phyloP scores from a whole-genome alignment of 2,113 vertebrate species.

The Platycercus adscitus region DNA sequence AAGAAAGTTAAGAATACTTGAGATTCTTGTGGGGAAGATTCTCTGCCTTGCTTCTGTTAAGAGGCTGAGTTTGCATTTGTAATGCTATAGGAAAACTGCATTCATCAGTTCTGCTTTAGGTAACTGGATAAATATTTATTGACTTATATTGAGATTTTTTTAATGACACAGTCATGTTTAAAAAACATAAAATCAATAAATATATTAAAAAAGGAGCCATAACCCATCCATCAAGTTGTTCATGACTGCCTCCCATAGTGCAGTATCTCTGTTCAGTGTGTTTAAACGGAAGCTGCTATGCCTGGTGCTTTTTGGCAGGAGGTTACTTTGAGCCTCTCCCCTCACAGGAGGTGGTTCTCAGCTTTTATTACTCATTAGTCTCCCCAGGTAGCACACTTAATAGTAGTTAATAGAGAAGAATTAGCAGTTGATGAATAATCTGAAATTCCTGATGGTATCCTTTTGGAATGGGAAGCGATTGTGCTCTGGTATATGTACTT shows the following conservation, averaged over 20 bases:
- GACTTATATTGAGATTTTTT: background rate
- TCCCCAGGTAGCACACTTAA: background rate
- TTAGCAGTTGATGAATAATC: background rate
- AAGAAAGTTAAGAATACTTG: background rate
- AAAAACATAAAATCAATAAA: background rate
- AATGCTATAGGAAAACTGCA: background rate
- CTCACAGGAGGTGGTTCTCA: background rate
- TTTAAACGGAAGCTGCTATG: background rate
- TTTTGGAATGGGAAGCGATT: background rate
- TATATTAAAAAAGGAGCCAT: background rate
- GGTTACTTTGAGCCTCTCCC: background rate
- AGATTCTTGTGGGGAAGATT: background rate
- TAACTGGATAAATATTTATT: background rate
- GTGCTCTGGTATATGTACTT: rapidly evolving
- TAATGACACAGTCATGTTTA: background rate
- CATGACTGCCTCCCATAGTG: background rate
- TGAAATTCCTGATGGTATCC: background rate
- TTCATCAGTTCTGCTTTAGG: background rate
- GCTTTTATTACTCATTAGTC: background rate
- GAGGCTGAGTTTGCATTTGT: background rate
- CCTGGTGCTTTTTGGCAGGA: background rate
- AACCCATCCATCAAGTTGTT: background rate
- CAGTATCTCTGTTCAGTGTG: background rate
- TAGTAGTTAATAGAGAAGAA: background rate
- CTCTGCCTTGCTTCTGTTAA: background rate